Conservation (phyloP, 2,113 vertebrate species). For the Limanda limanda region DNA sequence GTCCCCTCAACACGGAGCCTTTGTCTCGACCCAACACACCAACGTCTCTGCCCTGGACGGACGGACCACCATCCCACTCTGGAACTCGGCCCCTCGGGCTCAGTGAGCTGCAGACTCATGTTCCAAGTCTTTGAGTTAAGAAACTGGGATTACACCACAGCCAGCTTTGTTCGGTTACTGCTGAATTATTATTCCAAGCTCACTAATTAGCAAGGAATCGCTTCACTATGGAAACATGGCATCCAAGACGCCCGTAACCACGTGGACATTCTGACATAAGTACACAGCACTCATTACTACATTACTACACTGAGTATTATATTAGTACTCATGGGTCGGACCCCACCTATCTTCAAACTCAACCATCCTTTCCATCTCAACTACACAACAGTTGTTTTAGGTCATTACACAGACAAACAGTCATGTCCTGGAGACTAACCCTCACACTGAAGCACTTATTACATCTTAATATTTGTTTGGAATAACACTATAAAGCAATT, state of each 20-base stretch:
- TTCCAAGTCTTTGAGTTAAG: background rate
- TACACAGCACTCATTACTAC: background rate
- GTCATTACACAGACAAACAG: background rate
- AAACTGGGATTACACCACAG: background rate
- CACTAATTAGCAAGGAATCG: background rate
- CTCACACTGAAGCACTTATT: no score
- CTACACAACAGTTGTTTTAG: background rate
- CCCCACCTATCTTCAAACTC: background rate
- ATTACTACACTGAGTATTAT: background rate
- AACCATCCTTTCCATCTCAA: background rate
- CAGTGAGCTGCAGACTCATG: background rate
- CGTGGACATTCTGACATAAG: background rate
- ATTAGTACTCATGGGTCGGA: background rate
- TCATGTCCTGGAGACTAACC: background rate
- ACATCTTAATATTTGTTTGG: no score
- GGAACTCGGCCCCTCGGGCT: constrained; percentile 6
- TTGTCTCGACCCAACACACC: background rate
- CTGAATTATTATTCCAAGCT: background rate
- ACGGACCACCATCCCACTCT: background rate
- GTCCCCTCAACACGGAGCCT: constrained; percentile 15
- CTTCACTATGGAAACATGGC: background rate
- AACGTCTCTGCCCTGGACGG: background rate
- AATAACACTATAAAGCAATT: no score
- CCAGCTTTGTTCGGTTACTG: background rate
- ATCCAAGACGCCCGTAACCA: background rate